phyloP scores from a whole-genome alignment of 2,797 vertebrate genomes.

The Nannoperca australis region DNA sequence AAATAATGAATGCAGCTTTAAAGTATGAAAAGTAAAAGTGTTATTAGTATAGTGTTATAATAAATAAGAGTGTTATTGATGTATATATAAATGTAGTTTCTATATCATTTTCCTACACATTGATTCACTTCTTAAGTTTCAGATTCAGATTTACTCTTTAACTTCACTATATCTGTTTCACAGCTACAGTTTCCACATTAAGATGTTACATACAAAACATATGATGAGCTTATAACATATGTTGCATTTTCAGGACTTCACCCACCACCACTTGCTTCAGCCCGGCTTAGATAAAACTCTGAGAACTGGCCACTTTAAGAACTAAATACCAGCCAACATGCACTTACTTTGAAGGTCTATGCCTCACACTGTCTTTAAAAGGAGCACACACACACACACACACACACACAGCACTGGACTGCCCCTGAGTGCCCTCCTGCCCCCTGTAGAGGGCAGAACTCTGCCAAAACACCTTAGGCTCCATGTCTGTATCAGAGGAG shows the following conservation, averaged over 20 bases:
- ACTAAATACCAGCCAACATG: constrained; percentile 26
- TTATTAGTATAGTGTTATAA: too few species aligned
- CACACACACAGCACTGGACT: constrained; percentile 22
- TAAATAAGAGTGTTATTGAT: too few species aligned
- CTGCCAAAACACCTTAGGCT: constrained; percentile 81
- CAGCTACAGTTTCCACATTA: background rate
- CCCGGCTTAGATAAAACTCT: background rate
- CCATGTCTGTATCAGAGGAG: constrained; percentile 85
- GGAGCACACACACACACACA: constrained; percentile 25
- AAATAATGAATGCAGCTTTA: too few species aligned
- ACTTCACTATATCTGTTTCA: background rate
- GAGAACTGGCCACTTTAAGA: background rate
- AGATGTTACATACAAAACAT: background rate
- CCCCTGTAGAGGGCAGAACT: constrained; percentile 72
- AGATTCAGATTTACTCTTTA: too few species aligned
- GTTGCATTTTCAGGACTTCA: background rate
- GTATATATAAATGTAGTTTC: too few species aligned
- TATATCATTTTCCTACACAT: background rate
- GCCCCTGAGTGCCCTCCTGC: constrained; percentile 60
- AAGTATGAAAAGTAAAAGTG: too few species aligned
- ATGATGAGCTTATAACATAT: background rate
- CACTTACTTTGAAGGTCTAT: constrained; percentile 27
- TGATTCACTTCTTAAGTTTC: too few species aligned
- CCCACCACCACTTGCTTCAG: background rate
- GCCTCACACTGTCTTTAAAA: constrained; percentile 24